Evolutionary conservation across 2,113 vertebrate genomes (phyloP), one percentile per base, ranked within the genome.

Genomic region (Stegastes partitus): DNA sequence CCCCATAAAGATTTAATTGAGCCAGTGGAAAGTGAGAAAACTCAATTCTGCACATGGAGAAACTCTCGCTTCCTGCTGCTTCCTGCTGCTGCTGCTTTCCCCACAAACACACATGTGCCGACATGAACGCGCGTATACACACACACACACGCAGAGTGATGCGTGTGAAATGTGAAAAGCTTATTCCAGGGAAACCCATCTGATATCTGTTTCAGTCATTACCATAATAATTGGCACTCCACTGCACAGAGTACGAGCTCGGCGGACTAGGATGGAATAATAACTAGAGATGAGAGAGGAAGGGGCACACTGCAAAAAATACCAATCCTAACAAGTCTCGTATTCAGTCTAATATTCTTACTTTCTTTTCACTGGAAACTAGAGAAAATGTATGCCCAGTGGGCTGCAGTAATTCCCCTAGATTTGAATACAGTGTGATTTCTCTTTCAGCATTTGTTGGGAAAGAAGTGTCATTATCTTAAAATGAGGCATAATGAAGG

Each of bases 171-270:
- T 83, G 74, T 81, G 75, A 87, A 91, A 86, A 82, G 83, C 81
- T 79, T 86, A 90, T 89, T 90, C 42, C 84, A 86, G 81, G 87
- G 74, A 91, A 85, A 86, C 85, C 84, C 89, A 89, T 92, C 88
- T 90, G 90, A 92, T 92, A 92, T 93, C 89, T 89, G 89, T 93
- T 93, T 90, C 92, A 84, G 83, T 84, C 83, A 92, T 93, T 93
- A 91, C 84, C 90, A 93, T 92, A 92, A 92, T 93, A 93, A 92
- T 92, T 91, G 89, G 74, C 81, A 83, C 89, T 88, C 81, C 74
- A 87, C 50, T 85, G 87, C 85, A 85, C 81, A 81, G 83, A 84
- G 88, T 79, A 79, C 81, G 74, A 84, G 79, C 63, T 69, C 58
- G 49, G 72, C 16, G 19, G 82, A 81, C 72, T 82, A 44, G 75